These are phyloP conservation scores for Leptinotarsa peninsularis DNA, from an alignment of 2,888 invertebrate species.

Conservation along the genomic window DNA sequence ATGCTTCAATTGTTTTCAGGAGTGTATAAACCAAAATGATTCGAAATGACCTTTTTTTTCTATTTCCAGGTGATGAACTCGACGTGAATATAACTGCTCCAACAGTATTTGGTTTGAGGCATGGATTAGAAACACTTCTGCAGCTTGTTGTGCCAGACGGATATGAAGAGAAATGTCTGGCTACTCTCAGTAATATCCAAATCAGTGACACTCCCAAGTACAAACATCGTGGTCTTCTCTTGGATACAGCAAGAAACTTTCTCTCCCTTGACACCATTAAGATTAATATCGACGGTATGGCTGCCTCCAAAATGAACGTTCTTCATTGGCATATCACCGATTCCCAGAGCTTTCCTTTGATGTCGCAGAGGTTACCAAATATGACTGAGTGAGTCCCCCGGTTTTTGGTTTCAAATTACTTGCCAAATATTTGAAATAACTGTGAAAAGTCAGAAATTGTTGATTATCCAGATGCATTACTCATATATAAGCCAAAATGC, in stretches of 20 bases:
- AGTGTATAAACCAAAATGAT: too few relatives aligned
- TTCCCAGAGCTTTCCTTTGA: constrained; percentile 91
- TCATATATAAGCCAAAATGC: too few relatives aligned
- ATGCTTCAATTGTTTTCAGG: too few relatives aligned
- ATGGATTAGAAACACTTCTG: constrained; percentile 80
- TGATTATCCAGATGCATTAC: too few relatives aligned
- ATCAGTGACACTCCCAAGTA: constrained; percentile 85
- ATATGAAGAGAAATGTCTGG: constrained; percentile 66
- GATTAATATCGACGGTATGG: constrained; percentile 86
- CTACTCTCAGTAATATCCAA: constrained; percentile 72
- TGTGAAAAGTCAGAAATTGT: too few relatives aligned
- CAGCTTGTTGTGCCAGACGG: constrained; percentile 71
- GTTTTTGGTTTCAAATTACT: too few relatives aligned
- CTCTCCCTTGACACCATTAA: constrained; percentile 78
- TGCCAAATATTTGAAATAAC: too few relatives aligned
- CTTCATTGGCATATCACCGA: constrained; percentile 95
- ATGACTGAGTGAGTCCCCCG: constrained; percentile 73
- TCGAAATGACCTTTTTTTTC: not conserved
- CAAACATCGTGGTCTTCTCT: constrained; percentile 85
- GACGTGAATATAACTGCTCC: constrained; percentile 70
- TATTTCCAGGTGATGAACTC: constrained; percentile 66
- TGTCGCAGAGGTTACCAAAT: constrained; percentile 79
- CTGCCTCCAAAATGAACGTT: constrained; percentile 89
- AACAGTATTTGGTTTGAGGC: constrained; percentile 80
- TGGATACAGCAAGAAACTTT: constrained; percentile 92